These are phyloP conservation scores for Olivierus martensii DNA, from an alignment of 1,140 invertebrate genomes.

Conservation along the genomic window DNA sequence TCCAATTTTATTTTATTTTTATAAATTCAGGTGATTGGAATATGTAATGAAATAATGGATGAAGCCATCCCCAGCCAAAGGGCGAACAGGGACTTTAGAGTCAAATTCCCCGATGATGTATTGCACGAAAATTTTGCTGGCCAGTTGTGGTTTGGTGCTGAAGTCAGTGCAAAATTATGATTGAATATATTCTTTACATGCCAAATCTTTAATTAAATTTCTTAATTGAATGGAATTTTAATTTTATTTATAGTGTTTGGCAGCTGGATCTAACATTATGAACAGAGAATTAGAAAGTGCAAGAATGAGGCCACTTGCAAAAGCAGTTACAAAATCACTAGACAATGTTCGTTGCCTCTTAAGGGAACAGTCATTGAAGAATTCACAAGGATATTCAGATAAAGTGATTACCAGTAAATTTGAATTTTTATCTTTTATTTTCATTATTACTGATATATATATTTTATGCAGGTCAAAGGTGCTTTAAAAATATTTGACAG, in stretches of 20 bases:
- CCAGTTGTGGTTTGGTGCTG: constrained; percentile 99
- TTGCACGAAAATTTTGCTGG: constrained; percentile 94
- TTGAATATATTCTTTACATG: too few relatives aligned
- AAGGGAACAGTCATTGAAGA: constrained; percentile 55
- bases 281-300: constrained; percentile 88
- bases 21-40: constrained; percentile 55
- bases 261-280: constrained; percentile 79
- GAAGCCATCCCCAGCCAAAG: constrained; percentile 77
- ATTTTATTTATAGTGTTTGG: constrained; percentile 48
- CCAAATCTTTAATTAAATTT: too few relatives aligned
- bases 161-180: constrained; percentile 51
- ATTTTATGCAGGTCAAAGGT: constrained; percentile 40
- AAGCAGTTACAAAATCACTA: constrained; percentile 83
- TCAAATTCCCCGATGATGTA: constrained; percentile 97
- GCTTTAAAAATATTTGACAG: constrained; percentile 86
- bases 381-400: constrained; percentile 44
- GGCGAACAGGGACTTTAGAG: constrained; percentile 83
- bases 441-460: background rate
- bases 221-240: too few relatives aligned
- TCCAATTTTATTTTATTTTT: too few relatives aligned
- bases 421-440: background rate
- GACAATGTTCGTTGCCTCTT: constrained; percentile 81
- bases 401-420: constrained; percentile 42
- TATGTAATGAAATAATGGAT: constrained; percentile 91
- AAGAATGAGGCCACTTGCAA: constrained; percentile 89